Percentiles rank a stretch among this genome's conserved stretches.
Evolutionary conservation across 2,113 vertebrate genomes (phyloP).

Genomic region (Rhinopithecus roxellana): DNA sequence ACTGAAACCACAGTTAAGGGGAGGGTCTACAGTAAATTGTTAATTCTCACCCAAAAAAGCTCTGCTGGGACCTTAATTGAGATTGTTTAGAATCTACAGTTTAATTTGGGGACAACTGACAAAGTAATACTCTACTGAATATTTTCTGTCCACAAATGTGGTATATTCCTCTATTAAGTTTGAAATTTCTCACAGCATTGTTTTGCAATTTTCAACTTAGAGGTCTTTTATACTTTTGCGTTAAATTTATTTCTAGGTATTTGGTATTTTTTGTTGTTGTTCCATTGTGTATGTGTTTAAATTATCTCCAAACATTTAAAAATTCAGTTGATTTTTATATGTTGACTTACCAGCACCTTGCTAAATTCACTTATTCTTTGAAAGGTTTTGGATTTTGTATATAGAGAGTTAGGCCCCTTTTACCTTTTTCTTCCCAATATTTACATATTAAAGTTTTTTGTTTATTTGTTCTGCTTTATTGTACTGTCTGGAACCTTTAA

Average conservation of each 20-base stretch:
- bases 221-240: not conserved
- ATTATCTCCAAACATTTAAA: not conserved
- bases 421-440: not conserved
- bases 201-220: not conserved
- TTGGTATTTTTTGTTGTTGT: not conserved
- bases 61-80: not conserved
- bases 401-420: not conserved
- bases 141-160: not conserved
- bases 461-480: not conserved
- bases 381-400: not conserved
- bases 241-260: conserved; percentile 11
- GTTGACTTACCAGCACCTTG: not conserved
- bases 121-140: not conserved
- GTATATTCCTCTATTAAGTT: not conserved
- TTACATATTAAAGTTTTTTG: not conserved
- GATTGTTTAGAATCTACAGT: not conserved
- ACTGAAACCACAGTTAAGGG: not conserved
- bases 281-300: not conserved
- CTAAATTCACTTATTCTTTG: not conserved
- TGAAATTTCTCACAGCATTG: not conserved
- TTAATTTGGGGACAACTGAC: not conserved
- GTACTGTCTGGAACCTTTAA: not conserved
- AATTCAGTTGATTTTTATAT: not conserved
- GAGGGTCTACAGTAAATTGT: not conserved
- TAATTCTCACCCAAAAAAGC: not conserved